Evolutionary conservation across 2,888 invertebrate genomes (phyloP).

Genomic region (Agonopterix arenella): DNA sequence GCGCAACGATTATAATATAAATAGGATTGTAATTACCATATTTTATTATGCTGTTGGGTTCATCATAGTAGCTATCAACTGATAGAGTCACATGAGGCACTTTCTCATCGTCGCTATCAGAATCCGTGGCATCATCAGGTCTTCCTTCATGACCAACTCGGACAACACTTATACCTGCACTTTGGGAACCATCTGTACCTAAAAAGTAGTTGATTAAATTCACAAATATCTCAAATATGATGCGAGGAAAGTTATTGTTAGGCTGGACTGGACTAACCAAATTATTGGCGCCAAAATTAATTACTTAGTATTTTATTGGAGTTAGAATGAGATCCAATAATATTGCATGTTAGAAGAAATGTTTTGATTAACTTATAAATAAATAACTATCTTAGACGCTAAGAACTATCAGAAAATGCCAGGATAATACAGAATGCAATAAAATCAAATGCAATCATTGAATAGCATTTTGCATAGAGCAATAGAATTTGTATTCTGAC

Average conservation of each 20-base stretch:
- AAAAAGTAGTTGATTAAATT: constrained; percentile 8
- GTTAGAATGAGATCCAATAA: too few relatives aligned
- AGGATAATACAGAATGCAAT: too few relatives aligned
- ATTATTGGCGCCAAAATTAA: constrained; percentile 19
- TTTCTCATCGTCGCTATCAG: constrained; percentile 76
- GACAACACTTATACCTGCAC: constrained; percentile 79
- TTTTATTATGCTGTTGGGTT: constrained; percentile 71
- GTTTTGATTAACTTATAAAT: too few relatives aligned
- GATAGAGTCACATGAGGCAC: constrained; percentile 80
- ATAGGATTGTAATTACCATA: constrained; percentile 64
- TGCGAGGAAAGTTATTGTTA: not conserved
- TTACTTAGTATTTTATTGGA: not conserved
- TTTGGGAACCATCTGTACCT: constrained; percentile 73
- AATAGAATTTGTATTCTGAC: too few relatives aligned
- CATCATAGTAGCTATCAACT: constrained; percentile 81
- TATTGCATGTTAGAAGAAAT: too few relatives aligned
- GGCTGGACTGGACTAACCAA: not conserved
- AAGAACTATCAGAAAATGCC: too few relatives aligned
- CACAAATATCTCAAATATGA: not conserved
- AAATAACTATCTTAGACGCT: too few relatives aligned
- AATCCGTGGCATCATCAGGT: constrained; percentile 75
- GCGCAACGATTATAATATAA: too few relatives aligned
- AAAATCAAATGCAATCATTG: too few relatives aligned
- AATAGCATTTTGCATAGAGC: too few relatives aligned
- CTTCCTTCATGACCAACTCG: constrained; percentile 72